Evolutionary conservation across 30 jellyfish, hydroid and myxozoan genomes (phyloP).

Genomic region (Catostylus mosaicus): DNA sequence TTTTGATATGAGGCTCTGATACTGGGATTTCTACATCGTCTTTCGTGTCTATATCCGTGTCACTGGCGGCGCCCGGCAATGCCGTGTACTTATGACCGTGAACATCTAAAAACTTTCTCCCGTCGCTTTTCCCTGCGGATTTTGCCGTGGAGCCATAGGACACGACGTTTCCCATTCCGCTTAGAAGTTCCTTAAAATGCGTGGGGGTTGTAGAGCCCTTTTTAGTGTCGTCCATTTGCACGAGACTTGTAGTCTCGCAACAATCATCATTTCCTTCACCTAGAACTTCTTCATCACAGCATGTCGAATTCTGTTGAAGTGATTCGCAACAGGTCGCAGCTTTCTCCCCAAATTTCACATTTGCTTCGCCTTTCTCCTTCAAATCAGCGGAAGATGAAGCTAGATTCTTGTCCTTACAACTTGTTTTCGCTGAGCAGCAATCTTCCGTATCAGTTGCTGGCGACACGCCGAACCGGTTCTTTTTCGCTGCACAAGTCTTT

Average conservation of each 20-base stretch:
- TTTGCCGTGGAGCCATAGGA: not conserved
- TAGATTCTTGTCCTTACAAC: not conserved
- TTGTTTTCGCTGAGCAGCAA: not conserved
- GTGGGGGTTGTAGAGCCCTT: not conserved
- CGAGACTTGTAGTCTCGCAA: not conserved
- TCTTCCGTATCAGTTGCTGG: not conserved
- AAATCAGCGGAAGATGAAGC: no score
- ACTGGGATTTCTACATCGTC: not conserved
- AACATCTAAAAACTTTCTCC: not conserved
- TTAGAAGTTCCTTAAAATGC: not conserved
- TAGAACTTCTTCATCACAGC: not conserved
- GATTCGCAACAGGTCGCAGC: not conserved
- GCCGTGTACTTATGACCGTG: conserved; percentile 15
- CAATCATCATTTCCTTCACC: not conserved
- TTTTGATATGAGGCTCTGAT: conserved; percentile 12
- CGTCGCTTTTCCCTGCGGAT: not conserved
- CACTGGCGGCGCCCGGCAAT: conserved; percentile 2
- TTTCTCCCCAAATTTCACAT: not conserved
- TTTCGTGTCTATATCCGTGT: conserved; percentile 15
- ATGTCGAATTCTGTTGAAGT: not conserved
- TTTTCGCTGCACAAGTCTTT: not conserved
- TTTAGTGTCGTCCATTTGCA: not conserved
- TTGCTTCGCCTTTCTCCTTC: not conserved
- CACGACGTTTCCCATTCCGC: not conserved
- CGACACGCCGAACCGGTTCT: not conserved